Evolutionary conservation across 2,888 invertebrate species (phyloP), one percentile per base, ranked within the genome.

Genomic region (Tipula helvola): DNA sequence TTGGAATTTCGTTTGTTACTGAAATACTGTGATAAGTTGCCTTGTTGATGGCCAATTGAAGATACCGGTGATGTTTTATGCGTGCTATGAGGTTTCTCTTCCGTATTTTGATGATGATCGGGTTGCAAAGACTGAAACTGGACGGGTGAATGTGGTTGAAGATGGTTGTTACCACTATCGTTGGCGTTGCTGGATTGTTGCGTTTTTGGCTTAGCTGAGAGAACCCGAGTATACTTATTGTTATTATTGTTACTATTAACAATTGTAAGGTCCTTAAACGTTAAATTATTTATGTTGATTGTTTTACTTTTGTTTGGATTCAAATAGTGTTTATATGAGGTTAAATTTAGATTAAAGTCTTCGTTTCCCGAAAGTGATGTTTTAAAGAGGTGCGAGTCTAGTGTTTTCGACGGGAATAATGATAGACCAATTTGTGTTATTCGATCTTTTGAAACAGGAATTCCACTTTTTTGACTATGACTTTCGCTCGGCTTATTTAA

Each of bases 61-160:
- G 84, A 36, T 0, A 84, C 41, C 5, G 84, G 84, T 7, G 84
- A 84, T 8, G 84, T 84, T 39, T 84, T 84, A 13, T 36, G 36
- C n/a, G 16, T 84, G 39, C 7, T 84, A 84, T 84, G 84, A 12
- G 13, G 84, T n/a, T 36, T 41, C 2, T 84, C 84, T 84, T 39
- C 36, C 8, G n/a, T 39, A 7, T 2, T 39, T 39, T 84, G 36
- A 10, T 84, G 36, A 36, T n/a, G 36, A 18, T 88, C 89, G 87
- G 89, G 87, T 87, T 91, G 91, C 16, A 91, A 88, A 1, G 91
- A 90, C 87, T 91, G 91, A 87, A 91, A 91, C 86, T 89, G 90
- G 0, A 90, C 90, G 0, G 90, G 90, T 4, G 91, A 90, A 13
- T 90, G 89, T n/a, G 89, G 88, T 86, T 83, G 87, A 71, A 42